A percentile compares a stretch with the other conserved stretches of the same genome.
Evolutionary conservation across 2,888 invertebrate genomes (phyloP).

Genomic region (Coremacera marginata): DNA sequence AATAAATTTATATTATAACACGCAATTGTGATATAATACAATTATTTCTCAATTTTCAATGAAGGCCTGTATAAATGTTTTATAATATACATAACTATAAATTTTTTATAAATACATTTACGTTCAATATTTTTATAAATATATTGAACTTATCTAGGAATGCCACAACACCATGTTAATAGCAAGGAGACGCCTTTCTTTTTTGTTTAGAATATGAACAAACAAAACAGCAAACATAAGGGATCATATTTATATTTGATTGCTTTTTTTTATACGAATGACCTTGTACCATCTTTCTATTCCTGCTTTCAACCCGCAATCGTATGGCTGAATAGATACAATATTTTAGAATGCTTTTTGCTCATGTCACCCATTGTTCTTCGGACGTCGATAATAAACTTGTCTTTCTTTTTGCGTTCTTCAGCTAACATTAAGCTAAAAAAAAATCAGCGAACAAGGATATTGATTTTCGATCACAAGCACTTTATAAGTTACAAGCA

Average conservation of each 20-base stretch:
- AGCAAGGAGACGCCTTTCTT: too few species aligned
- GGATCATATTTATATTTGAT: conserved; percentile 8
- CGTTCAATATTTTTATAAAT: too few species aligned
- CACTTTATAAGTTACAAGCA: conserved; percentile 37
- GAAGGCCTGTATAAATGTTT: too few species aligned
- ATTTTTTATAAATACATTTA: too few species aligned
- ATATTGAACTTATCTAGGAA: too few species aligned
- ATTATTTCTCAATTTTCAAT: too few species aligned
- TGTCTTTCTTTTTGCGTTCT: neutral
- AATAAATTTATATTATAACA: too few species aligned
- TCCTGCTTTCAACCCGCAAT: neutral
- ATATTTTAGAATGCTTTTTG: neutral
- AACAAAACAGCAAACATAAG: neutral
- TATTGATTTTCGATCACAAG: conserved; percentile 55
- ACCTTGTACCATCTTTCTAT: neutral
- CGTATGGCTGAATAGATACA: neutral
- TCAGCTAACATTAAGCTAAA: neutral
- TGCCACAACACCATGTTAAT: too few species aligned
- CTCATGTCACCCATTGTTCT: neutral
- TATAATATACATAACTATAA: too few species aligned
- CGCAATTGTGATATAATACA: too few species aligned
- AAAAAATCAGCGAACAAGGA: conserved; percentile 16
- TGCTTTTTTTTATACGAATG: conserved; percentile 13
- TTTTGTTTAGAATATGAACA: too few species aligned
- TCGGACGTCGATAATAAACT: neutral